Evolutionary conservation across 2,797 vertebrate genomes (phyloP).

Genomic region (Mycteria americana): DNA sequence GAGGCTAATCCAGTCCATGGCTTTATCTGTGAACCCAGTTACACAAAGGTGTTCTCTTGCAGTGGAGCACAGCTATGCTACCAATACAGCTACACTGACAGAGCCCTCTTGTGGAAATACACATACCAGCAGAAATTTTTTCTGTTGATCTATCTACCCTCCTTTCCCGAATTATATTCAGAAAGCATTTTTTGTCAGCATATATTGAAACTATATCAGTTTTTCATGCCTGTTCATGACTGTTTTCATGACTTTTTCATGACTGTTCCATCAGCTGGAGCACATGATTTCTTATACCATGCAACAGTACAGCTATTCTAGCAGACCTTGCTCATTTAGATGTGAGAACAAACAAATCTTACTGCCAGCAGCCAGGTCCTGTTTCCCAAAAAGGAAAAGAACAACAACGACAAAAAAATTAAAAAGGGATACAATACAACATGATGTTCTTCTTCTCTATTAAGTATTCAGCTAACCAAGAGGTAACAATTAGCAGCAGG

Average conservation of each 20-base stretch:
- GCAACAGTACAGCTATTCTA: background rate
- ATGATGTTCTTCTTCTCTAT: background rate
- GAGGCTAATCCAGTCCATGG: background rate
- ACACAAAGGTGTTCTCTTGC: no score
- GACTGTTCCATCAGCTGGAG: no score
- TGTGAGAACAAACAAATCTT: background rate
- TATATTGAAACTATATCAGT: background rate
- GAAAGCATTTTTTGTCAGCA: background rate
- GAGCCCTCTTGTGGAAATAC: background rate
- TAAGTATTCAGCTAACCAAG: background rate
- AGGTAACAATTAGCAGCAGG: background rate
- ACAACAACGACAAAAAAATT: fast-evolving
- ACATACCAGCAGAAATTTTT: background rate
- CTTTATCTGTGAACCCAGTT: background rate
- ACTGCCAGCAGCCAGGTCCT: background rate
- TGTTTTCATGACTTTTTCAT: no score
- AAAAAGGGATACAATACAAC: background rate
- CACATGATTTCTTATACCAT: background rate
- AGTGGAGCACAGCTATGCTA: background rate
- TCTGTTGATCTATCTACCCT: background rate
- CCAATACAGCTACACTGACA: background rate
- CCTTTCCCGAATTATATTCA: background rate
- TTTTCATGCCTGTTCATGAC: background rate
- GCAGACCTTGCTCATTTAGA: fast-evolving
- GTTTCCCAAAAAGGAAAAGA: background rate